Conservation (phyloP, 1,140 invertebrate species). For the Euura saliciscinereae region DNA sequence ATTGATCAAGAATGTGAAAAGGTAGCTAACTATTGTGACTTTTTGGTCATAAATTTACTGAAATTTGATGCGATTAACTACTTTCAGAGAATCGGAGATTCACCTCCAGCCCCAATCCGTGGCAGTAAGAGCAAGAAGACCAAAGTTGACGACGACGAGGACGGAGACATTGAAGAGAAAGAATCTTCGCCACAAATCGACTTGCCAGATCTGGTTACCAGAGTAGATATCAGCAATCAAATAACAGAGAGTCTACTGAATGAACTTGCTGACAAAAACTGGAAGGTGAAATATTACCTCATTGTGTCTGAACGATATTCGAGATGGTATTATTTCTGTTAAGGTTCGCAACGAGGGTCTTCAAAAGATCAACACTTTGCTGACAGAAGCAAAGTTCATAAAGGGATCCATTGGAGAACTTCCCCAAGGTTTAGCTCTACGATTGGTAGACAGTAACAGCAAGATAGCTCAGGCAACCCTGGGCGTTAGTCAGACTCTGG, state of each 20-base stretch:
- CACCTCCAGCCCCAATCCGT: constrained; percentile 73
- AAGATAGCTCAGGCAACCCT: constrained; percentile 86
- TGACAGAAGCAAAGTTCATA: constrained; percentile 79
- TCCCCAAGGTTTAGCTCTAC: constrained; percentile 74
- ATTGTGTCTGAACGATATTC: not conserved
- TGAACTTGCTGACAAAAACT: constrained; percentile 91
- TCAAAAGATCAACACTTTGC: constrained; percentile 77
- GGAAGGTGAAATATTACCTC: constrained; percentile 71
- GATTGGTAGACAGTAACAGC: constrained; percentile 88
- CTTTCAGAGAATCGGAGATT: constrained; percentile 65
- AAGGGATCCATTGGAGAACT: constrained; percentile 84
- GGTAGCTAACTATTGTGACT: constrained; percentile 44
- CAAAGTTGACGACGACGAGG: constrained; percentile 60
- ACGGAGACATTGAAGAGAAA: constrained; percentile 62
- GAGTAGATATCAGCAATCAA: constrained; percentile 84
- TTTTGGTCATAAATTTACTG: not conserved
- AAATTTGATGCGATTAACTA: constrained; percentile 18
- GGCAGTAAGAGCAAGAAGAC: constrained; percentile 57
- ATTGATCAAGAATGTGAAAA: constrained; percentile 90
- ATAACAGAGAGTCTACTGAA: constrained; percentile 82
- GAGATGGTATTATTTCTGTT: constrained; percentile 16
- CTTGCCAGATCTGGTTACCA: constrained; percentile 72
- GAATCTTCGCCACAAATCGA: constrained; percentile 57
- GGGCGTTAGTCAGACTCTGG: constrained; percentile 80
- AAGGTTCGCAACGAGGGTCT: constrained; percentile 82